Conservation (phyloP, 2,888 invertebrate species). For the Meiosimyza decipiens region DNA sequence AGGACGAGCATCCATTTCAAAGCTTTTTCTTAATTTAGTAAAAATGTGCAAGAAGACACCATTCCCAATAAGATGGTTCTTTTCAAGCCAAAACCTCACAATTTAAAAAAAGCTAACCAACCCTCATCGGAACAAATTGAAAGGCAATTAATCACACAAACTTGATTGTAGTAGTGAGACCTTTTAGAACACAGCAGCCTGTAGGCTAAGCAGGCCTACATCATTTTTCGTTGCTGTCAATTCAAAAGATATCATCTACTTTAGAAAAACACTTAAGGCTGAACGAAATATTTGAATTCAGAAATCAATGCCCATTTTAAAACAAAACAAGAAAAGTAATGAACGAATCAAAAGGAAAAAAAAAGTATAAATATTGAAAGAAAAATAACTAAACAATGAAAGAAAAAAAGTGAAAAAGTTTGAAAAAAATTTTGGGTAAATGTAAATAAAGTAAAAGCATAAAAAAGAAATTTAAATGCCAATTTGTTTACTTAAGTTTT, state of each 20-base stretch:
- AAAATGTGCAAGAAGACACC: too few relatives aligned
- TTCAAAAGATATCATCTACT: not conserved
- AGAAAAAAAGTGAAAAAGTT: constrained; percentile 25
- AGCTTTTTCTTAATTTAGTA: not conserved
- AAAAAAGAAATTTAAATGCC: constrained; percentile 53
- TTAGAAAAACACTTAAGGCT: constrained; percentile 12
- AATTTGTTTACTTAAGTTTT: constrained; percentile 58
- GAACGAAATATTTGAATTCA: constrained; percentile 8
- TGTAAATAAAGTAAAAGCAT: constrained; percentile 37
- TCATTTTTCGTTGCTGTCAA: not conserved
- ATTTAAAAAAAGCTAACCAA: not conserved
- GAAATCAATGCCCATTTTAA: constrained; percentile 12
- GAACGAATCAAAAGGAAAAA: not conserved
- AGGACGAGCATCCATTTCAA: constrained; percentile 55
- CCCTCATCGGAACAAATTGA: constrained; percentile 49
- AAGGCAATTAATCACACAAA: constrained; percentile 59
- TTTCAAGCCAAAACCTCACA: too few relatives aligned
- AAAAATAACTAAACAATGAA: constrained; percentile 35
- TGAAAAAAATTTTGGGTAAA: not conserved
- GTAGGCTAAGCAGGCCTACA: not conserved
- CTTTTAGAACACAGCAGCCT: not conserved
- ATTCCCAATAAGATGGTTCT: too few relatives aligned
- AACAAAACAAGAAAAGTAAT: constrained; percentile 49
- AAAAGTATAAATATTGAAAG: constrained; percentile 16
- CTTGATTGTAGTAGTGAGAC: constrained; percentile 46